These are phyloP conservation scores for Nephrocerus scutellatus DNA, from an alignment of 2,888 invertebrate genomes.

Conservation along the genomic window DNA sequence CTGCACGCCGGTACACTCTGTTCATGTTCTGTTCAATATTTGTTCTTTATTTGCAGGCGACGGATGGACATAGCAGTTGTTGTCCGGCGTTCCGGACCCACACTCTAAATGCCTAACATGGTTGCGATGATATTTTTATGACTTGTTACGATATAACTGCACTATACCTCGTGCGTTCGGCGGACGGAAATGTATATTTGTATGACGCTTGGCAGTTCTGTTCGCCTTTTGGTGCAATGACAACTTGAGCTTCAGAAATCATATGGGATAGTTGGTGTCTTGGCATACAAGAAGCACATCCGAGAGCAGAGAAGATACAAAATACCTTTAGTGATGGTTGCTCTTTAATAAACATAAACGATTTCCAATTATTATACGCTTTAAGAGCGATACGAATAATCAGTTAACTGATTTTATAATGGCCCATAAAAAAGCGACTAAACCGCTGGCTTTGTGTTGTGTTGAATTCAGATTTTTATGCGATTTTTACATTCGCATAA, in stretches of 20 bases:
- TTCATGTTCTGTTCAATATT: constrained; percentile 25
- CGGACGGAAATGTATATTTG: constrained; percentile 8
- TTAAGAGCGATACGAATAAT: constrained; percentile 7
- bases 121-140: constrained; percentile 20
- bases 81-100: neutral
- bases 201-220: neutral
- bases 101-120: neutral
- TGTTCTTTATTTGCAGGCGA: constrained; percentile 23
- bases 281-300: too few species aligned
- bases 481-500: too few species aligned
- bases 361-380: neutral
- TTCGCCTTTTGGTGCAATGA: neutral
- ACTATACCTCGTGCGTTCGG: neutral
- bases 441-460: neutral
- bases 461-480: neutral
- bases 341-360: too few species aligned
- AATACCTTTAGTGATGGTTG: too few species aligned
- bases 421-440: constrained; percentile 7
- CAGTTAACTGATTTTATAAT: constrained; percentile 12
- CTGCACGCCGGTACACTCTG: constrained; percentile 1
- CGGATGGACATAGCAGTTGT: constrained; percentile 16
- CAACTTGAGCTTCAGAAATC: too few species aligned
- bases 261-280: too few species aligned
- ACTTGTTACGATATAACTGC: constrained; percentile 12
- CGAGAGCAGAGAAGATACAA: too few species aligned